Evolutionary conservation across 2,113 vertebrate species (phyloP), one percentile per base, ranked within the genome.

Genomic region (Narcine bancroftii): DNA sequence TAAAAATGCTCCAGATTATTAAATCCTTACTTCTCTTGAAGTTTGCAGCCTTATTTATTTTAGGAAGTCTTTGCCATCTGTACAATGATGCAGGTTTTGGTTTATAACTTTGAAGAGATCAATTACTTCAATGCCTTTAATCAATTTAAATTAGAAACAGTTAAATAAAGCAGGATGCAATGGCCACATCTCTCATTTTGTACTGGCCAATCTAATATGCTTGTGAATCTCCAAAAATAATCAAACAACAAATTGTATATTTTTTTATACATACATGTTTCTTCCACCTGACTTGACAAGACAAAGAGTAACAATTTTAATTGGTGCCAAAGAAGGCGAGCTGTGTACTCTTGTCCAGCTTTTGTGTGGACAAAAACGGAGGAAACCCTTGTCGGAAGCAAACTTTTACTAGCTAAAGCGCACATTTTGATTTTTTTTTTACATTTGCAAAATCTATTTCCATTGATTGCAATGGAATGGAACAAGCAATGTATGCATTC

Each of bases 391-490:
- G 21, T 60, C 3, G 39, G 42, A 69, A 29, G 5, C 65, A 66
- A 91, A 91, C 36, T 66, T 42, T 47, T 6, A n/a, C 39, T 4
- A 91, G 26, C 63, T 66, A 66, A 11, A 69, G 17, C 5, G 21
- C 24, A 19, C 89, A 47, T 91, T 69, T 66, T 39, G 56, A n/a
- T 94, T 93, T 93, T 92, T 93, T 92, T 95, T 96, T 96, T 96
- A 95, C 96, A 95, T 94, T 95, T 95, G 95, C 96, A 96, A 96
- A 97, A 95, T 94, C 93, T 92, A 96, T 96, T 94, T 95, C 95
- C 95, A 96, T 96, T 96, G 95, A 96, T 96, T 95, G 92, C 96
- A 96, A 96, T 95, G 95, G 95, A 95, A 95, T 93, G 93, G 94
- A 94, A 60, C 92, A 92, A 36, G 45, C 81, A 53, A 50, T 71